Base-by-base conservation (phyloP, 1,140 invertebrate species). In the Campodea augens region DNA sequence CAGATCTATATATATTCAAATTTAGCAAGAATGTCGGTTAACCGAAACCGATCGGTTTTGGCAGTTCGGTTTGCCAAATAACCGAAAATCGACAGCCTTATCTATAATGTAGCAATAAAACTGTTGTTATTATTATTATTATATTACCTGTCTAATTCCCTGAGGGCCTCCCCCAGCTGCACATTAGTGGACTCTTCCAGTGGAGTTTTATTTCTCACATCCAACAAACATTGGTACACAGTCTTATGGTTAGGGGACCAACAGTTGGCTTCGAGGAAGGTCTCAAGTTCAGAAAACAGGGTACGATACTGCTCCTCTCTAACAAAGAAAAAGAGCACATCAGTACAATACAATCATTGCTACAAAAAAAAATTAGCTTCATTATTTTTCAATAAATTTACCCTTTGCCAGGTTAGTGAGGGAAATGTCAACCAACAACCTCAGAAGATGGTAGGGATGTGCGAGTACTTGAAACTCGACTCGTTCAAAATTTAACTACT, bases 271-370 rank as follows among this genome's bases (percentile, higher is more conserved):
- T 78, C 75, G 0, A 96, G 60, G 44, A 91, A 72, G 10, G 73
- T 75, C 61, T 96, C 90, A 23, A 95, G 59, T 58, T 96, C 92
- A 32, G 71, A 71, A 79, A 89, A 97, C 56, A 95, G 71, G 38
- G 83, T 68, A 44, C 80, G 72, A 63, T 92, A 96, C 53, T 92
- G 86, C 54, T 95, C 90, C 52, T 92, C 86, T 51, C 71, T 70
- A 53, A n/a, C n/a, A 39, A 46, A 20, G 5, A 38, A 29, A 36
- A 22, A 49, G 22, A 21, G 12, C n/a, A n/a, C n/a, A n/a, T n/a
- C n/a, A n/a, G n/a, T 37, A 37, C 19, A 24, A 41, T 19, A 3
- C 13, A 19, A 15, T 3, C n/a, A n/a, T 13, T 19, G 21, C 12
- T 3, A 13, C 13, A 41, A 39, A 5, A 23, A 12, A 38, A 12